Conservation (phyloP, 1,140 invertebrate genomes). For the Achroia grisella region DNA sequence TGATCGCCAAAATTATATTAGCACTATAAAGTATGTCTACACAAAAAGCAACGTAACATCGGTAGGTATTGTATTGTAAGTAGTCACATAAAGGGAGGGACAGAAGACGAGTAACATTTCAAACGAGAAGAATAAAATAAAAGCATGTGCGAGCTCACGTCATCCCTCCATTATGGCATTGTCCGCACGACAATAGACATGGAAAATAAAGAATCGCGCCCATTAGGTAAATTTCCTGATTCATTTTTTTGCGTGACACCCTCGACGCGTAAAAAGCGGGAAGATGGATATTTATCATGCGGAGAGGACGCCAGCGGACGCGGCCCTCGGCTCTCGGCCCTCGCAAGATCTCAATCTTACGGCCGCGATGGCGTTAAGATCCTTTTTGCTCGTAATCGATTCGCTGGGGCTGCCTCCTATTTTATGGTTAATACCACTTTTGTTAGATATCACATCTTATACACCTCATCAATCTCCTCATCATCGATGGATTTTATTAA, state of each 20-base stretch:
- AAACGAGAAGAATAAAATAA: constrained; percentile 15
- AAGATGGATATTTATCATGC: constrained; percentile 62
- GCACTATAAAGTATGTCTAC: not conserved
- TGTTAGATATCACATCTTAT: too few species aligned
- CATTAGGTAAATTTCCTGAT: constrained; percentile 72
- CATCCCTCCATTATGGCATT: constrained; percentile 69
- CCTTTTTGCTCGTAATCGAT: constrained; percentile 40
- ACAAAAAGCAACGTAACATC: constrained; percentile 3
- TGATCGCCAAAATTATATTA: too few species aligned
- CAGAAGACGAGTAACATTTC: not conserved
- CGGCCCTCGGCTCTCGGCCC: constrained; percentile 15
- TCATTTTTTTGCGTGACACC: constrained; percentile 71
- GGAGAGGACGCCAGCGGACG: constrained; percentile 22
- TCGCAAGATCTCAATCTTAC: constrained; percentile 56
- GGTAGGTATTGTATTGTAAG: not conserved
- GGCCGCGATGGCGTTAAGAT: constrained; percentile 19
- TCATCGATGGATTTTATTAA: too few species aligned
- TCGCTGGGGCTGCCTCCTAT: not conserved
- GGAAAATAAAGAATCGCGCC: constrained; percentile 64
- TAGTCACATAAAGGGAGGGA: not conserved
- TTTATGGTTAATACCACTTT: not conserved
- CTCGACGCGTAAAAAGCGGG: constrained; percentile 55
- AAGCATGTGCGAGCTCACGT: constrained; percentile 43
- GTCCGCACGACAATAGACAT: constrained; percentile 63
- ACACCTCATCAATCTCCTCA: too few species aligned